Conservation (phyloP, 2,113 vertebrate species). For the Apodemus speciosus region DNA sequence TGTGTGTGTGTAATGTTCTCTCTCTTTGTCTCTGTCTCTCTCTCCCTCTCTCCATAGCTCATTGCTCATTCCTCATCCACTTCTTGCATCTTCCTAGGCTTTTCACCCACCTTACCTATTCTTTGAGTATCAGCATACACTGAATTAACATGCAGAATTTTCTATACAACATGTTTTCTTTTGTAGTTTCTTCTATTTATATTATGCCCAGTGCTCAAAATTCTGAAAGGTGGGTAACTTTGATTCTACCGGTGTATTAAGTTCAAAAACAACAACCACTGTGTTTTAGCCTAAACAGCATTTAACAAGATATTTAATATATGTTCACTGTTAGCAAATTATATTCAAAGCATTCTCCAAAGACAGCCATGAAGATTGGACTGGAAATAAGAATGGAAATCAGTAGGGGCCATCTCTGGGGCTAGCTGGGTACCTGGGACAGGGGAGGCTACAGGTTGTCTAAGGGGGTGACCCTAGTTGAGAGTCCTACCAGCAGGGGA, state of each 20-base stretch:
- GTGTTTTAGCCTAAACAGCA: neutral
- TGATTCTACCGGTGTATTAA: neutral
- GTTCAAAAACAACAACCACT: neutral
- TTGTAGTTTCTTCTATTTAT: slow-evolving; percentile 23
- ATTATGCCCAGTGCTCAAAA: neutral
- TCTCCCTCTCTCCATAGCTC: neutral
- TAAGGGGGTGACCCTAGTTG: no score
- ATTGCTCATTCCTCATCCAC: neutral
- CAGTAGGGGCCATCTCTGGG: no score
- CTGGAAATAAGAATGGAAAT: no score
- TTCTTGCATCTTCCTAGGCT: neutral
- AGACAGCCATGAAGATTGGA: neutral
- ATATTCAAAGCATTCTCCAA: neutral
- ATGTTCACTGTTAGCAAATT: neutral
- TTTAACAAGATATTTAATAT: slow-evolving; percentile 1
- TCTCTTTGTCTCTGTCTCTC: neutral
- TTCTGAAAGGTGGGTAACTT: slow-evolving; percentile 23
- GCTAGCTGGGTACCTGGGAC: no score
- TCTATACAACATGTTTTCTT: neutral
- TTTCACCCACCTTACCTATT: neutral
- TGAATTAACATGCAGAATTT: neutral
- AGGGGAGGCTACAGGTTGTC: no score
- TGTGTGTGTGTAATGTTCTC: no score
- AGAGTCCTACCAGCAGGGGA: no score
- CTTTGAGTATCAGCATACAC: neutral